These are phyloP conservation scores for Lithobates pipiens DNA, from an alignment of 2,797 vertebrate species.

Conservation along the genomic window DNA sequence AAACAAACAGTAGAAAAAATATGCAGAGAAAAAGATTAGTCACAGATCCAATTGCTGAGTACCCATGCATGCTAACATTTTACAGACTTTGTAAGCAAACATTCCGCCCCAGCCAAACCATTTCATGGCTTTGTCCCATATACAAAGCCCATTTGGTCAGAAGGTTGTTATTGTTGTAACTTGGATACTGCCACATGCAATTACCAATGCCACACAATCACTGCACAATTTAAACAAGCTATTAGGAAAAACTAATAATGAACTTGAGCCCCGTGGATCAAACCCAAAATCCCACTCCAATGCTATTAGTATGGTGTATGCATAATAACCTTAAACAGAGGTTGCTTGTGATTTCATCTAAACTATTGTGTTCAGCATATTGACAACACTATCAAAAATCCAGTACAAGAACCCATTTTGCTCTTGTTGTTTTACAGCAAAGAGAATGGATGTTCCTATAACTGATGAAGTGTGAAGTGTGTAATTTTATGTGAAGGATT, in stretches of 20 bases:
- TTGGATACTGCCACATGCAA: conserved; percentile 33
- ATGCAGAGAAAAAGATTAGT: conserved; percentile 48
- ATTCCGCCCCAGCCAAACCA: conserved; percentile 30
- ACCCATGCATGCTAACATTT: background rate
- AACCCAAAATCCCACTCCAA: background rate
- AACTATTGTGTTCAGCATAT: background rate
- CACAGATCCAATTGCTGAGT: conserved; percentile 36
- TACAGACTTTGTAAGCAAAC: conserved; percentile 50
- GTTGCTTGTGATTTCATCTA: background rate
- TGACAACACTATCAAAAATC: background rate
- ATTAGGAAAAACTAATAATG: conserved; percentile 13
- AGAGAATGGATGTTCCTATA: background rate
- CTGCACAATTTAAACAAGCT: conserved; percentile 18
- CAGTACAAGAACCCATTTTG: background rate
- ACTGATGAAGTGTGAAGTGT: background rate
- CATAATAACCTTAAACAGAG: background rate
- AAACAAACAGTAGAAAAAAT: conserved; percentile 50
- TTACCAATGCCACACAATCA: conserved; percentile 5
- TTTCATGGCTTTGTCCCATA: conserved; percentile 35
- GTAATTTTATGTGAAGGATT: background rate
- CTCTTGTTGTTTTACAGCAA: background rate
- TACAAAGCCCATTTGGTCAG: background rate
- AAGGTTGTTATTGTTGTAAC: conserved; percentile 36
- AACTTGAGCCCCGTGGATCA: conserved; percentile 2
- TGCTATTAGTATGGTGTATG: background rate